Evolutionary conservation across 2,797 vertebrate species (phyloP), one percentile per base, ranked within the genome.

Genomic region (Acropternis orthonyx): DNA sequence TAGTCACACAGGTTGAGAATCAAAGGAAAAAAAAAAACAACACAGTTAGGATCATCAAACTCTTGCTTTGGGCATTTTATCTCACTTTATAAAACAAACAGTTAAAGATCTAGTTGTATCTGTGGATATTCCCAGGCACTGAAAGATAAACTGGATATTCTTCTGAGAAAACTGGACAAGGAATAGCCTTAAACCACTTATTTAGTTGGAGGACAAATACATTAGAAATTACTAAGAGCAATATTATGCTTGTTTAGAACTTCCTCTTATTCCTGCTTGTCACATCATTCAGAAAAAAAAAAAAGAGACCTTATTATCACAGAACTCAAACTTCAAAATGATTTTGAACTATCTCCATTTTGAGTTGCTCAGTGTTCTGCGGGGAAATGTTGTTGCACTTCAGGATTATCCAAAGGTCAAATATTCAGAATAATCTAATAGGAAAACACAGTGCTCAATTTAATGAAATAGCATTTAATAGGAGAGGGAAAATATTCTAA

Each of bases 341-440:
- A 73, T 74, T 77, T 55, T 63, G 34, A 91, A 9, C 77, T 43
- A 10, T 22, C n/a, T 79, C 52, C 3, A 1, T 67, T 83, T 74
- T 51, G 72, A 92, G 67, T 54, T 37, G 52, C 8, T 82, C 52
- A 30, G 37, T 61, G 77, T 22, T 23, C 71, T 82, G 65, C n/a
- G 54, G 88, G 85, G 80, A 90, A 77, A 80, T 46, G 66, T n/a
- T 83, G 56, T 41, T 87, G 37, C 52, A 54, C 61, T 76, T 89
- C 36, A 94, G 80, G 83, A 88, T 94, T 85, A 96, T 82, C 59
- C 71, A 96, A 92, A 93, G 68, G 72, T 88, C 76, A 89, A 91
- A 66, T 80, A 95, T 84, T 75, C 73, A 78, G 39, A 72, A 94
- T 78, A 78, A 85, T 72, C 23, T 80, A 68, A 81, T 10, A 75